Evolutionary conservation across 2,113 vertebrate species (phyloP).

Genomic region (Pavo muticus): DNA sequence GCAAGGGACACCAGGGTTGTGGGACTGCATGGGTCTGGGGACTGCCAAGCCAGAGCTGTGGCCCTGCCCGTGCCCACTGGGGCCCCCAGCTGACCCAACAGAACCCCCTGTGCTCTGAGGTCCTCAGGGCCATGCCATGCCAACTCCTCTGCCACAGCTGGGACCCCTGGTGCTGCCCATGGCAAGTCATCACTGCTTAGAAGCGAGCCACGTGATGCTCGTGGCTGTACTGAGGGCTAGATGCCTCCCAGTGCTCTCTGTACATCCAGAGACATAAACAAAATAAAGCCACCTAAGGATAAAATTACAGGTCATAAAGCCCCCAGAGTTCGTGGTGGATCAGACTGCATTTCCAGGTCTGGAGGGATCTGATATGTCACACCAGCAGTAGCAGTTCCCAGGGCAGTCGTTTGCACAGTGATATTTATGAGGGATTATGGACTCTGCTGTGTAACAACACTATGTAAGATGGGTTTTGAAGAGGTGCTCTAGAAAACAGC

Average conservation of each 20-base stretch:
- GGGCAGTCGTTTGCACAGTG: rapidly evolving
- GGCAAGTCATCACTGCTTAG: neutral
- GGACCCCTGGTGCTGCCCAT: neutral
- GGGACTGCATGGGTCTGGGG: neutral
- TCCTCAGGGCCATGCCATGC: neutral
- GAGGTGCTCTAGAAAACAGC: neutral
- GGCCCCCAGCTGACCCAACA: neutral
- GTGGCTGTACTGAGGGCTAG: neutral
- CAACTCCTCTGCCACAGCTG: neutral
- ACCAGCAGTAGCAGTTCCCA: neutral
- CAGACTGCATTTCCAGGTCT: neutral
- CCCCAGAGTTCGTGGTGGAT: rapidly evolving
- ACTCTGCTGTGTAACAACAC: neutral
- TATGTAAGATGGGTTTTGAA: neutral
- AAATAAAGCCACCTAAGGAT: neutral
- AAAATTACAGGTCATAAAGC: neutral
- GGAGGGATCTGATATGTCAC: neutral
- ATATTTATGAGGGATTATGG: neutral
- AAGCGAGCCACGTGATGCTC: neutral
- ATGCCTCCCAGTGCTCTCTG: neutral
- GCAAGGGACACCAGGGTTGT: neutral
- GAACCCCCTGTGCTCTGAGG: neutral
- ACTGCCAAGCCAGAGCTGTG: neutral
- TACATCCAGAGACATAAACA: neutral
- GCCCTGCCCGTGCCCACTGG: neutral